phyloP scores from a whole-genome alignment of 2,888 invertebrate species.

The Drosophila nr. perissopoda region DNA sequence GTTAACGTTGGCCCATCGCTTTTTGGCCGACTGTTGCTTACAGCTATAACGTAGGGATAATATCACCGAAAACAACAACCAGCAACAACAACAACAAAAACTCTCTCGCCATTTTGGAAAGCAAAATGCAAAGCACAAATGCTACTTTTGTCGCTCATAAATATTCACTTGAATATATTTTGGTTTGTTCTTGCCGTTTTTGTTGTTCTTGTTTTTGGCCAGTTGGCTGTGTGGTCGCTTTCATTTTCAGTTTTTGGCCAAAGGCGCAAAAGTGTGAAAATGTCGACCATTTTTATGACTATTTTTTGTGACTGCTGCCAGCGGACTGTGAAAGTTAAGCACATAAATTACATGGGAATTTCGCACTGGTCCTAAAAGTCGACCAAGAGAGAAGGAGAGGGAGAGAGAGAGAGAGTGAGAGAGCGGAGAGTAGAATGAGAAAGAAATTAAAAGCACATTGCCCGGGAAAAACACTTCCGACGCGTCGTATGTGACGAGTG shows the following conservation, averaged over 20 bases:
- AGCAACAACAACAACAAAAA: constrained; percentile 30
- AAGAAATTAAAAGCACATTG: constrained; percentile 74
- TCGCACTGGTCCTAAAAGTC: constrained; percentile 10
- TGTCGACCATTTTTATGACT: constrained; percentile 72
- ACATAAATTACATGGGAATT: constrained; percentile 71
- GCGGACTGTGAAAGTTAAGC: constrained; percentile 76
- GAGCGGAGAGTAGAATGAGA: background rate
- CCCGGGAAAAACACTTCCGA: constrained; percentile 64
- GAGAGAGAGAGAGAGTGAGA: background rate
- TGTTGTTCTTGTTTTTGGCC: constrained; percentile 20
- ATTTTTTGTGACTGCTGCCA: constrained; percentile 59
- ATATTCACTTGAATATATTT: constrained; percentile 81
- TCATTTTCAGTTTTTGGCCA: constrained; percentile 62
- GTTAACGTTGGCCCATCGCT: constrained; percentile 55
- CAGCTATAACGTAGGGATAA: constrained; percentile 45
- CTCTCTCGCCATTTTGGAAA: constrained; percentile 38
- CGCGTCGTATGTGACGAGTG: constrained; percentile 51
- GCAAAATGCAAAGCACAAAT: constrained; percentile 76
- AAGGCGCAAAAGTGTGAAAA: constrained; percentile 78
- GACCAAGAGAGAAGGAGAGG: background rate
- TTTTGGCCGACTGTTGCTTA: constrained; percentile 67
- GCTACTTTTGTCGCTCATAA: constrained; percentile 82
- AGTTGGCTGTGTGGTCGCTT: constrained; percentile 42
- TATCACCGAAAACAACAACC: constrained; percentile 4
- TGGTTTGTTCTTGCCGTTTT: constrained; percentile 29